phyloP scores from a whole-genome alignment of 2,113 vertebrate species.

The Trochalopteron elliotii region DNA sequence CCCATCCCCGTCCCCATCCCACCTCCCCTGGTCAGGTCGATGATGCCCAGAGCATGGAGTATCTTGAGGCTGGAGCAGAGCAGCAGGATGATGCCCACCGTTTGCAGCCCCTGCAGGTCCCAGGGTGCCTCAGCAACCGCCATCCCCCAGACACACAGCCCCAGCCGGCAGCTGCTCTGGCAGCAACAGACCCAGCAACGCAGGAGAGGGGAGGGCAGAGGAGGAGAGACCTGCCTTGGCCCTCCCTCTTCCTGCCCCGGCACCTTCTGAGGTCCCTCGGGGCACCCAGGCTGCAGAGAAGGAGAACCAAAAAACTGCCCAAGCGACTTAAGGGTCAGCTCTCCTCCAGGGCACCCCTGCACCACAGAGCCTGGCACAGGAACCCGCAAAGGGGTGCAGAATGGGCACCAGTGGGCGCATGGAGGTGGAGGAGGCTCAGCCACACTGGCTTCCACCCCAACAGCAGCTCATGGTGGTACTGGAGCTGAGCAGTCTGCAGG shows the following conservation, averaged over 20 bases:
- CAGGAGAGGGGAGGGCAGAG: neutral
- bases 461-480: accelerated
- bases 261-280: neutral
- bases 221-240: slow-evolving; percentile 21
- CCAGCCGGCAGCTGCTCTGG: neutral
- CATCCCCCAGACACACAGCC: neutral
- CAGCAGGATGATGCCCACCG: slow-evolving; percentile 44
- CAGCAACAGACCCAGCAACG: neutral
- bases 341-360: neutral
- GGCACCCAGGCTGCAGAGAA: neutral
- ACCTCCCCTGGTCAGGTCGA: neutral
- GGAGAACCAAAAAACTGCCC: neutral
- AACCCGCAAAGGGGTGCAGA: neutral
- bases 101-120: slow-evolving; percentile 25
- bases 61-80: slow-evolving; percentile 44
- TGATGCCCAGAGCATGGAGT: slow-evolving; percentile 28
- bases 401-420: neutral
- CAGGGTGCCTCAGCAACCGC: neutral
- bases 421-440: neutral
- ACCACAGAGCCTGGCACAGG: neutral
- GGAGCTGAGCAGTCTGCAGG: neutral
- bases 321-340: neutral
- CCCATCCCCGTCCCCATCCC: neutral
- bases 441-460: neutral
- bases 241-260: neutral